Percentiles rank a stretch among this genome's conserved stretches.
phyloP scores from a whole-genome alignment of 1,140 invertebrate genomes.

The Magallana ariakensis region DNA sequence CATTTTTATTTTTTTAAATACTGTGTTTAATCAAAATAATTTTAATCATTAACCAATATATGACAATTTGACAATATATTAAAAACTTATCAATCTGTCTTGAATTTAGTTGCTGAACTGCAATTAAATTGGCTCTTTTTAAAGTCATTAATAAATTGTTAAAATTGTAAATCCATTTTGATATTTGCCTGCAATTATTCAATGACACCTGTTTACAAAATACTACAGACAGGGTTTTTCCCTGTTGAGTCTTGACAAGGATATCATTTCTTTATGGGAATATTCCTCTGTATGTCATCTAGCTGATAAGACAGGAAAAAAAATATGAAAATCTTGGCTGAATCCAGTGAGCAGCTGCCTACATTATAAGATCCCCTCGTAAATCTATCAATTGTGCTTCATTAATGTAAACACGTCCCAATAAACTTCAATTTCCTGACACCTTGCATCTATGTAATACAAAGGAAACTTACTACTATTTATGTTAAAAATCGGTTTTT shows the following conservation, averaged over 20 bases:
- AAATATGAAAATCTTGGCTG: conserved; percentile 12
- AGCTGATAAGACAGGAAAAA: background rate
- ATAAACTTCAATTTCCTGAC: conserved; percentile 1
- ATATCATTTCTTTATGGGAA: conserved; percentile 32
- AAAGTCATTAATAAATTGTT: too few relatives aligned
- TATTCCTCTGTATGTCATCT: background rate
- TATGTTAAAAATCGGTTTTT: background rate
- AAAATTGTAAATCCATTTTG: too few relatives aligned
- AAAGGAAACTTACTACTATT: background rate
- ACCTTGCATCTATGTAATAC: background rate
- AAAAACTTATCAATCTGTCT: too few relatives aligned
- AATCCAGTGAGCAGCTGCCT: background rate
- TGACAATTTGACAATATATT: too few relatives aligned
- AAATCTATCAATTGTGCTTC: background rate
- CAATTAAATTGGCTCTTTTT: too few relatives aligned
- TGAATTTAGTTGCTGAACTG: too few relatives aligned
- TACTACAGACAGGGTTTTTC: background rate
- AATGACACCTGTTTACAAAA: background rate
- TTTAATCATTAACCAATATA: too few relatives aligned
- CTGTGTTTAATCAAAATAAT: too few relatives aligned
- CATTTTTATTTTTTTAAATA: too few relatives aligned
- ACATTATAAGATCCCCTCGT: background rate
- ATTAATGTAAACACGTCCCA: conserved; percentile 4
- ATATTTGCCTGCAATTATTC: background rate
- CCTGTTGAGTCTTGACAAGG: conserved; percentile 2